These are phyloP conservation scores for Lampris megalopsis DNA, from an alignment of 2,113 vertebrate genomes.

Conservation along the genomic window DNA sequence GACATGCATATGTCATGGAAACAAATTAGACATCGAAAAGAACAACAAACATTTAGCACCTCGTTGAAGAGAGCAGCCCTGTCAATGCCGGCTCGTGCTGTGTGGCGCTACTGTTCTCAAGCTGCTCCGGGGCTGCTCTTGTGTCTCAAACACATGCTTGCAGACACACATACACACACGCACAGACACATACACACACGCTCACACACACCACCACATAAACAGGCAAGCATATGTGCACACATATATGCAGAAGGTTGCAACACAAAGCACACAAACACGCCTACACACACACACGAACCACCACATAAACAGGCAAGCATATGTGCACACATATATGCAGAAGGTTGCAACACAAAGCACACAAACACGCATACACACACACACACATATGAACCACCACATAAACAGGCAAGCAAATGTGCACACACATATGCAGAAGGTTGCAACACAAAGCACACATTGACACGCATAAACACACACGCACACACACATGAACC, in stretches of 20 bases:
- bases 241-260: too few species aligned
- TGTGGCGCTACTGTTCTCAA: conserved; percentile 64
- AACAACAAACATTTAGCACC: conserved; percentile 78
- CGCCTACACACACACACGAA: background rate
- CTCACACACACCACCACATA: conserved; percentile 13
- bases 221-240: conserved; percentile 12
- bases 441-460: too few species aligned
- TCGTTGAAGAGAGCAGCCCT: conserved; percentile 72
- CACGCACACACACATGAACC: background rate
- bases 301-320: background rate
- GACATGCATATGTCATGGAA: conserved; percentile 70
- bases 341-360: too few species aligned
- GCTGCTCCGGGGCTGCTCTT: conserved; percentile 58
- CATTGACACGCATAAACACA: too few species aligned
- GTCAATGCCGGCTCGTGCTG: conserved; percentile 68
- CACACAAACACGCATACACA: conserved; percentile 11
- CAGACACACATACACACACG: conserved; percentile 32
- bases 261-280: background rate
- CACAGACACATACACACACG: conserved; percentile 14
- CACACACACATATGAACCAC: conserved; percentile 6
- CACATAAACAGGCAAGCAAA: background rate
- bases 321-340: background rate
- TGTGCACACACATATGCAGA: background rate
- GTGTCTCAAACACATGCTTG: conserved; percentile 22
- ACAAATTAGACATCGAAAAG: conserved; percentile 73